Evolutionary conservation across 2,113 vertebrate genomes (phyloP).

Genomic region (Vireo altiloquus): DNA sequence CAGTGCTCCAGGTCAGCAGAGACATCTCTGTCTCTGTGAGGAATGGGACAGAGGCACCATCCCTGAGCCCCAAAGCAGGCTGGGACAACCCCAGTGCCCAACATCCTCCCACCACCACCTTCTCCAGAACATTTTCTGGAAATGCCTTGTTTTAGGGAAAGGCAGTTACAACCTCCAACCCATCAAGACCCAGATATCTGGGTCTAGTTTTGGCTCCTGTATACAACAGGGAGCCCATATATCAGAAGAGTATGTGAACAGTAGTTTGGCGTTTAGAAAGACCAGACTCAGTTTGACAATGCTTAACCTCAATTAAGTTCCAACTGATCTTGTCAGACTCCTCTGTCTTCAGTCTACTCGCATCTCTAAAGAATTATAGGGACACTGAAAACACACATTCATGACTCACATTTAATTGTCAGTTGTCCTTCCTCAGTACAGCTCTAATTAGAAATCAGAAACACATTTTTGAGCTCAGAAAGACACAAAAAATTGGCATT

Average conservation of each 20-base stretch:
- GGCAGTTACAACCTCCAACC: fast-evolving
- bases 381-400: neutral
- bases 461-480: neutral
- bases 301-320: conserved; percentile 7
- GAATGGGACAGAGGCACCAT: neutral
- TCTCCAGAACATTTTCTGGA: neutral
- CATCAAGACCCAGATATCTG: fast-evolving
- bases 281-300: neutral
- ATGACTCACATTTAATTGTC: conserved; percentile 27
- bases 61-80: neutral
- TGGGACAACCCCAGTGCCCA: neutral
- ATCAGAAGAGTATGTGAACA: neutral
- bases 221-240: neutral
- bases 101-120: neutral
- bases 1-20: neutral
- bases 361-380: conserved; percentile 25
- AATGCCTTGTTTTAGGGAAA: neutral
- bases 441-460: conserved; percentile 43
- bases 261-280: neutral
- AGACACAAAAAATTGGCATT: neutral
- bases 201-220: neutral
- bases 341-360: neutral
- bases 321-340: neutral
- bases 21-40: neutral
- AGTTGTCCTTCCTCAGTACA: neutral